phyloP scores from a whole-genome alignment of 2,797 vertebrate species.

The Adelosebastes latens region DNA sequence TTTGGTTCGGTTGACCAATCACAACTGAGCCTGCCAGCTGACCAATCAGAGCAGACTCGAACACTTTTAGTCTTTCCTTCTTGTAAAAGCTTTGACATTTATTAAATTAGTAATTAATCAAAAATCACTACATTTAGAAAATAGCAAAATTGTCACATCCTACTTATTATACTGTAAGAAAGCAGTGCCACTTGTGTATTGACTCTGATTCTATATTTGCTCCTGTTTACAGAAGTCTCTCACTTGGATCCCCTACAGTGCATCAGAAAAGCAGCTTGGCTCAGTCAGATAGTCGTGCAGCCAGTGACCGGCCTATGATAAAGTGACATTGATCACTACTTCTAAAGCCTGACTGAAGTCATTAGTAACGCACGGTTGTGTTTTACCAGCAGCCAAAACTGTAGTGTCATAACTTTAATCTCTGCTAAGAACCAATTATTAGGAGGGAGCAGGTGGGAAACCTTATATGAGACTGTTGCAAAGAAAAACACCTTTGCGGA shows the following conservation, averaged over 20 bases:
- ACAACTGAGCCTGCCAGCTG: no score
- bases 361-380: background rate
- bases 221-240: slow-evolving; percentile 8
- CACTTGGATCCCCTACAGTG: background rate
- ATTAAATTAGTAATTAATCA: background rate
- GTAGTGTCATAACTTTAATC: slow-evolving; percentile 8
- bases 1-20: no score
- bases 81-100: background rate
- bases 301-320: background rate
- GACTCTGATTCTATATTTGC: slow-evolving; percentile 7
- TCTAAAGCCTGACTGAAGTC: background rate
- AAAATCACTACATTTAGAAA: background rate
- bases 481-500: background rate
- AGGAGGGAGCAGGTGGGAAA: background rate
- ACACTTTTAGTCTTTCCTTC: background rate
- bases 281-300: background rate
- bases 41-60: no score
- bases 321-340: slow-evolving; percentile 24
- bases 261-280: background rate
- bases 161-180: background rate
- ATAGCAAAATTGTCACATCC: background rate
- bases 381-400: slow-evolving; percentile 1
- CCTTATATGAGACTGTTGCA: background rate
- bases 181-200: background rate
- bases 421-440: background rate